Conservation (phyloP, 2,888 invertebrate species). For the Coleophora flavipennella region DNA sequence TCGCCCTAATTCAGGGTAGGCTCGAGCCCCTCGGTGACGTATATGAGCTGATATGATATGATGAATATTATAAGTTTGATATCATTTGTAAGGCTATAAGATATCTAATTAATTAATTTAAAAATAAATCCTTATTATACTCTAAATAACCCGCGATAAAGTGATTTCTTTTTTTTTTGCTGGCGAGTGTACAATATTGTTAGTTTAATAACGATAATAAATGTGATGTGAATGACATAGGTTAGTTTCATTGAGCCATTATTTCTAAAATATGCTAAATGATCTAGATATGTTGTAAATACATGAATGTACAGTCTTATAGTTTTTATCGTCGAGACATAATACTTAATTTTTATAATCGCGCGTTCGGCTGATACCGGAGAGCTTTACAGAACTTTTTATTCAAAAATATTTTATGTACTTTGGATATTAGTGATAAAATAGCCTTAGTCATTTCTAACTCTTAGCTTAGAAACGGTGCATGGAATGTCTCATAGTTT, state of each 20-base stretch:
- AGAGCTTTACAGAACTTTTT: conserved; percentile 41
- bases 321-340: conserved; percentile 18
- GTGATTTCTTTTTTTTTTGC: conserved; percentile 12
- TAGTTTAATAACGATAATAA: conserved; percentile 5
- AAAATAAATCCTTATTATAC: too few species aligned
- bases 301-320: conserved; percentile 24
- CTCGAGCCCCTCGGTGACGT: too few species aligned
- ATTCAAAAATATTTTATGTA: conserved; percentile 15
- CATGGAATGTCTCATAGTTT: conserved; percentile 40
- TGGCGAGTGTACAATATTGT: too few species aligned
- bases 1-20: too few species aligned
- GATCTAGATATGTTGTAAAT: conserved; percentile 7
- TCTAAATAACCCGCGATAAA: too few species aligned
- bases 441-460: conserved; percentile 7
- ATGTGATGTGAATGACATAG: conserved; percentile 21
- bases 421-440: too few species aligned
- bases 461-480: conserved; percentile 34
- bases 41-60: too few species aligned
- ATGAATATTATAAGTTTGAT: too few species aligned
- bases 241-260: conserved; percentile 15
- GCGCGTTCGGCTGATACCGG: conserved; percentile 34
- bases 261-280: not conserved
- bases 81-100: too few species aligned
- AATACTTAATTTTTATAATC: conserved; percentile 32
- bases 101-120: too few species aligned